Base-by-base conservation (phyloP, 1,140 invertebrate species). In the Drosophila miranda region DNA sequence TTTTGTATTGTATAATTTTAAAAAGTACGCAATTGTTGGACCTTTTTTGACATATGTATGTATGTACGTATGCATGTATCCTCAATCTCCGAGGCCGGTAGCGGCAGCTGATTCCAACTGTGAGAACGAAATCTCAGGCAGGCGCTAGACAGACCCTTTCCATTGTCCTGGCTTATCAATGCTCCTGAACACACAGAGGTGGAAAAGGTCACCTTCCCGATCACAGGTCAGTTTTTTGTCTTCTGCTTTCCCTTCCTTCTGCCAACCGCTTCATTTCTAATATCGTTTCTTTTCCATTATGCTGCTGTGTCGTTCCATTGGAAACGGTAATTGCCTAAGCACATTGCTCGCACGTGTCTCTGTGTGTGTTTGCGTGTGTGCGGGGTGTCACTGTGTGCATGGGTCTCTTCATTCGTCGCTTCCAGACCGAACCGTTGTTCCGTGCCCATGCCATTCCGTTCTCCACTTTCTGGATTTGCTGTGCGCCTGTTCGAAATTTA, bases 401-500 rank as follows among this genome's bases (percentile, higher is more conserved):
- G 54, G 56, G 61, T 73, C 63, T 59, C 30, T 50, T 44, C 30
- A 43, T 26, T 26, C 23, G 26, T 7, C 42, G 6, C 34, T 19
- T 34, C 30, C 30, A 34, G 30, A 34, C 30, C 30, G 30, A 11
- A 34, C 30, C 30, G 30, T 34, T 34, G 30, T 34, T 34, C 30
- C 30, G 30, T 34, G 30, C 30, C 30, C 14, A 46, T 52, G 28
- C 59, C 45, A 42, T 52, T 44, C 53, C 43, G 53, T 48, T 28
- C 23, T 45, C 38, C 43, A 54, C 41, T 48, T 50, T 44, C 34
- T 75, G 52, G 6, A 6, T 53, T 59, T 60, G 74, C 82, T 86
- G 82, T 55, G 78, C 82, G 78, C 82, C 82, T 86, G 82, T 75
- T 86, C 82, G 74, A 86, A 87, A 87, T 86, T 87, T 87, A 87